Conservation (phyloP, 1,140 invertebrate genomes). For the Hyles euphorbiae region DNA sequence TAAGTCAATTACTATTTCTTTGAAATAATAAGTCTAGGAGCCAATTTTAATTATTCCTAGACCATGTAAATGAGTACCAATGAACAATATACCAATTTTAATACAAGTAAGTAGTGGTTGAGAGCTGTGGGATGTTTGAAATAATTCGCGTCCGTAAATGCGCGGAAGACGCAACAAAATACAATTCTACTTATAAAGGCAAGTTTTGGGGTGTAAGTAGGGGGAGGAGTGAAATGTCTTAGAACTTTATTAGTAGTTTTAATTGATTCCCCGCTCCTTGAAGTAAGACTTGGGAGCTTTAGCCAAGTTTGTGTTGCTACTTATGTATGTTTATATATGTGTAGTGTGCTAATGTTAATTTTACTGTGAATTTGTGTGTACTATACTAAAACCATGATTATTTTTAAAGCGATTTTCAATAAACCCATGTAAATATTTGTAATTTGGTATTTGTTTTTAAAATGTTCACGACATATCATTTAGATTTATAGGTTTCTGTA, state of each 20-base stretch:
- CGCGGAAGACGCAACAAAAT: conserved; percentile 24
- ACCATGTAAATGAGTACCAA: too few relatives aligned
- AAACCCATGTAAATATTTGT: neutral
- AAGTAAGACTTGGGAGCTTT: conserved; percentile 35
- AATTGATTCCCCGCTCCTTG: conserved; percentile 47
- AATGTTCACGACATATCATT: too few relatives aligned
- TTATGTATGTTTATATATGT: conserved; percentile 7
- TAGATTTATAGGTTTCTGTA: neutral
- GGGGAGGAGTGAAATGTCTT: conserved; percentile 37
- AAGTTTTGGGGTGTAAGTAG: conserved; percentile 33
- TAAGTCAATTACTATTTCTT: too few relatives aligned
- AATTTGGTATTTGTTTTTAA: neutral
- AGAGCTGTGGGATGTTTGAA: neutral
- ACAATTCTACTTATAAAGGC: conserved; percentile 24
- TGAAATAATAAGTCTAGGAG: too few relatives aligned
- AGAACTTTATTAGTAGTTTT: conserved; percentile 53
- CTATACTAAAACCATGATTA: too few relatives aligned
- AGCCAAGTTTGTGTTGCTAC: conserved; percentile 21
- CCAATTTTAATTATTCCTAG: too few relatives aligned
- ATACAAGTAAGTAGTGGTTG: too few relatives aligned
- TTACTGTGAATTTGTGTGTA: neutral
- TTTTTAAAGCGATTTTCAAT: too few relatives aligned
- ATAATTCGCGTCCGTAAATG: conserved; percentile 13
- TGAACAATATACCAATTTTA: too few relatives aligned
- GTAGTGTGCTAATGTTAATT: neutral